A percentile compares a stretch with the other conserved stretches of the same genome.
phyloP scores from a whole-genome alignment of 2,113 vertebrate genomes.

The Anolis sagrei region DNA sequence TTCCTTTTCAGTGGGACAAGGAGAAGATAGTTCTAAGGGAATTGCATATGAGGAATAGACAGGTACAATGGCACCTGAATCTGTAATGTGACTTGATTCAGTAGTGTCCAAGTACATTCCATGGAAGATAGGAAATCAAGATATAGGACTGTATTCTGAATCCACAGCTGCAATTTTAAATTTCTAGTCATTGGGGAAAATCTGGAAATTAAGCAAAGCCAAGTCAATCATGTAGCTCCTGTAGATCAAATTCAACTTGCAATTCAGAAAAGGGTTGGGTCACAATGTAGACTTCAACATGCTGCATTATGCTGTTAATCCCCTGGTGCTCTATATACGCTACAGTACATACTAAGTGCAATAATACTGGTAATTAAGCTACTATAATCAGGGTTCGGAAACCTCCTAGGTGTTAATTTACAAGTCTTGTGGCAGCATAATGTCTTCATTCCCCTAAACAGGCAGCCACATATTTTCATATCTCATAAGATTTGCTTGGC shows the following conservation, averaged over 20 bases:
- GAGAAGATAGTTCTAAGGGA: neutral
- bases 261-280: neutral
- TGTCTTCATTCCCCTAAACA: conserved; percentile 39
- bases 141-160: neutral
- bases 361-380: neutral
- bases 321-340: neutral
- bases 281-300: neutral
- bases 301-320: neutral
- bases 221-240: neutral
- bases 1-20: neutral
- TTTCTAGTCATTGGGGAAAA: neutral
- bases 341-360: neutral
- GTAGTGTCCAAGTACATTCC: neutral
- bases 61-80: neutral
- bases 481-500: conserved; percentile 12
- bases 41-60: neutral
- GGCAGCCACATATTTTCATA: conserved; percentile 49
- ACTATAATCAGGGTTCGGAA: neutral
- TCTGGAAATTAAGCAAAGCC: neutral
- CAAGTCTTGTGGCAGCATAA: conserved; percentile 16
- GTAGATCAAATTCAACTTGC: neutral
- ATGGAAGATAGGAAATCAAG: neutral
- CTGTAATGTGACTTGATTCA: neutral
- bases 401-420: neutral
- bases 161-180: neutral